Evolutionary conservation across 2,113 vertebrate species (phyloP).

Genomic region (Lophius piscatorius): DNA sequence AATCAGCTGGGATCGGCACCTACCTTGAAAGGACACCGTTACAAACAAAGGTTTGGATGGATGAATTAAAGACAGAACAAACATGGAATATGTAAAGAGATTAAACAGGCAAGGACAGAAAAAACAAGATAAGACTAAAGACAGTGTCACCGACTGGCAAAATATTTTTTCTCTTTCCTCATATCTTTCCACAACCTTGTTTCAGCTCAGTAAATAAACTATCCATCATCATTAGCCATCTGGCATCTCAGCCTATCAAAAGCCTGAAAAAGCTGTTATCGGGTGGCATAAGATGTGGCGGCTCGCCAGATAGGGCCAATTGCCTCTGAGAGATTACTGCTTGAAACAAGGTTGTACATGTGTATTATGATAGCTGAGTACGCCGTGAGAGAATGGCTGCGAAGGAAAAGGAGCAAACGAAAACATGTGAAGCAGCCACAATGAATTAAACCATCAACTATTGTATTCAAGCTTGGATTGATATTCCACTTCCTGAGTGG

Average conservation of each 20-base stretch:
- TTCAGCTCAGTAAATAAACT: conserved; percentile 74
- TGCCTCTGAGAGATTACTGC: conserved; percentile 68
- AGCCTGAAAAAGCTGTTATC: conserved; percentile 66
- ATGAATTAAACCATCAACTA: conserved; percentile 44
- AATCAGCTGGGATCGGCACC: too few species aligned
- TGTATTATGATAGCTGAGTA: conserved; percentile 42
- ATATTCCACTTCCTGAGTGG: conserved; percentile 32
- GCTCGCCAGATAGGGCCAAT: conserved; percentile 65
- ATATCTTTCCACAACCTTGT: conserved; percentile 54
- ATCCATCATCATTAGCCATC: conserved; percentile 74
- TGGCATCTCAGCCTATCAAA: conserved; percentile 62
- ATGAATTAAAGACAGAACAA: background rate
- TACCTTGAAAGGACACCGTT: too few species aligned
- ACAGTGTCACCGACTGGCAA: conserved; percentile 9
- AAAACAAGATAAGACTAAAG: conserved; percentile 14
- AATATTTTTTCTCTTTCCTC: conserved; percentile 18
- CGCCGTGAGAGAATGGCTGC: background rate
- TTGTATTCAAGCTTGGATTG: conserved; percentile 29
- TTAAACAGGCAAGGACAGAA: conserved; percentile 25
- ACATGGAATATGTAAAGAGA: background rate
- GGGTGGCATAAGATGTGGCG: conserved; percentile 54
- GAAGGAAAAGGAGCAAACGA: background rate
- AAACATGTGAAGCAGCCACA: conserved; percentile 19
- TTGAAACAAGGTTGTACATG: conserved; percentile 56
- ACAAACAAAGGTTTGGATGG: too few species aligned